Evolutionary conservation across 2,113 vertebrate genomes (phyloP).

Genomic region (Microcebus lehilahytsara): DNA sequence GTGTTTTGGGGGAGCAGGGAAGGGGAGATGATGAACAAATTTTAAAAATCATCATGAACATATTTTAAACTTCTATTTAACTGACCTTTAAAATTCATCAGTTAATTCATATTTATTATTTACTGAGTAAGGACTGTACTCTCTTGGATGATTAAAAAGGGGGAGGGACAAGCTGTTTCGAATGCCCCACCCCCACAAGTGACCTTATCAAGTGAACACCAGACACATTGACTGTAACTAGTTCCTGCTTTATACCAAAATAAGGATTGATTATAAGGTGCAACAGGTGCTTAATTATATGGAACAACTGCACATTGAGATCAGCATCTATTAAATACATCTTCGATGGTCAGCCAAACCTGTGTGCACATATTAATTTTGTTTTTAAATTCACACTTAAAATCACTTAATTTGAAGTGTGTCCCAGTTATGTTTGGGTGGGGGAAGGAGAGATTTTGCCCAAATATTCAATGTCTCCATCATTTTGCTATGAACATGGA

Average conservation of each 20-base stretch:
- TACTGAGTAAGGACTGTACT: not conserved
- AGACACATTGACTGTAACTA: conserved; percentile 37
- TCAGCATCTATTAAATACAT: conserved; percentile 59
- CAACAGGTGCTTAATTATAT: conserved; percentile 73
- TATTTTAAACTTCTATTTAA: conserved; percentile 44
- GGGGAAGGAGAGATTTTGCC: conserved; percentile 12
- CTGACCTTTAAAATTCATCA: conserved; percentile 45
- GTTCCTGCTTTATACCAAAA: conserved; percentile 67
- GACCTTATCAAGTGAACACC: not conserved
- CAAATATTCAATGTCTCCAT: not conserved
- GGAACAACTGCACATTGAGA: conserved; percentile 57
- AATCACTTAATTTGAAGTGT: conserved; percentile 64
- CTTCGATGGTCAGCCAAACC: conserved; percentile 43
- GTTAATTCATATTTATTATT: conserved; percentile 59
- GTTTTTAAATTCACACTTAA: conserved; percentile 55
- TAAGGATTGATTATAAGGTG: conserved; percentile 69
- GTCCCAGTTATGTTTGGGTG: conserved; percentile 54
- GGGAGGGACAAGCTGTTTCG: not conserved
- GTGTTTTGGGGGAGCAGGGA: not conserved
- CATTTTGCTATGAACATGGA: not conserved
- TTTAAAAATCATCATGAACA: conserved; percentile 4
- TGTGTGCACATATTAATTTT: conserved; percentile 72
- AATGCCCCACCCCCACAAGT: not conserved
- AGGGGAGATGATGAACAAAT: not conserved
- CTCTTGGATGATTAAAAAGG: not conserved